Evolutionary conservation across 2,113 vertebrate genomes (phyloP), one percentile per base, ranked within the genome.

Genomic region (Irena cyanogastra): DNA sequence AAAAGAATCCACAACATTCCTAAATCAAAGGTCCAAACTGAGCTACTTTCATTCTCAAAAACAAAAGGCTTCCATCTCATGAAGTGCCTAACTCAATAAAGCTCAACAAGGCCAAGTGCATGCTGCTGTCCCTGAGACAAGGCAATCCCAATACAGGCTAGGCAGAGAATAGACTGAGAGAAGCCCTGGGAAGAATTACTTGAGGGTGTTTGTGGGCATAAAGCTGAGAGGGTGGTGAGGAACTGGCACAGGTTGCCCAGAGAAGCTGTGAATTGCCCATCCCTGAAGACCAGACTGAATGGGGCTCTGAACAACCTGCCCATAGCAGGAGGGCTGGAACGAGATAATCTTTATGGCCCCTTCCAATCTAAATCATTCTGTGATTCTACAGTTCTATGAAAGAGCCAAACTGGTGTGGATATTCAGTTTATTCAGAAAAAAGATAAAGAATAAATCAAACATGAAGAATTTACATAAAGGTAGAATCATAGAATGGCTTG

Each of bases 101-200:
- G 54, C 20, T 69, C 28, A 53, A 20, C 33, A 60, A 53, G 39
- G 33, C 45, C 33, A 45, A 45, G 28, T 19, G 39, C 45, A 53
- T 5, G 27, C 54, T 30, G 39, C 72, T 52, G 16, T 45, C 28
- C 39, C 39, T 27, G 33, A 39, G 12, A 24, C 0, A 0, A 78
- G 39, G 10, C 28, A 61, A 87, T 9, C 11, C 53, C 45, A 60
- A 45, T 6, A 39, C 23, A 53, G 12, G 15, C 18, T 21, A 33
- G 23, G 28, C 22, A 69, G 28, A 53, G 28, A 78, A 69, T 1
- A 12, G 39, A 53, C n/a, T 45, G 23, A 69, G 27, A 50, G 47
- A 47, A 61, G 64, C 28, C 44, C 23, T 33, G 47, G 16, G 39
- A 78, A 39, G 19, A 45, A 69, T 20, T 60, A n/a, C 54, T 28